Conservation (phyloP, 2,888 invertebrate species). For the Sminthurides aquaticus region DNA sequence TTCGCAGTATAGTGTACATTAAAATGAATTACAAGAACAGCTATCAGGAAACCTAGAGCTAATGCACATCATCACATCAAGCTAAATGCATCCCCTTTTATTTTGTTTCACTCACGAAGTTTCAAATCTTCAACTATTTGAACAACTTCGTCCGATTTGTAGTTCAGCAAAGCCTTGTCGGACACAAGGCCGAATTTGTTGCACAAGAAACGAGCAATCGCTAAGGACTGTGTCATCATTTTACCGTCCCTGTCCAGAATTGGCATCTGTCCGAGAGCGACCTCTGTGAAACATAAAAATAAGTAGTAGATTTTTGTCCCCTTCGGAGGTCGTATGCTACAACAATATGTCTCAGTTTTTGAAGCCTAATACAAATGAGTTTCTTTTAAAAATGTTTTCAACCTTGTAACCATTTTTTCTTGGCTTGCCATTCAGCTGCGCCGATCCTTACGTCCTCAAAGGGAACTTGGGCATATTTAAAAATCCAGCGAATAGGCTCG, state of each 20-base stretch:
- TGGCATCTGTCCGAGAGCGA: constrained; percentile 37
- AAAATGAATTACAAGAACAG: too few species aligned
- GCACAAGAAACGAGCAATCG: constrained; percentile 42
- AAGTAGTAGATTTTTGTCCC: too few species aligned
- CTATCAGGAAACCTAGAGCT: too few species aligned
- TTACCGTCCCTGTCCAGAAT: constrained; percentile 40
- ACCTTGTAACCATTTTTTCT: not conserved
- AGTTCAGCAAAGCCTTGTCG: constrained; percentile 23
- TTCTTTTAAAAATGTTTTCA: too few species aligned
- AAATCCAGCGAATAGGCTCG: constrained; percentile 13
- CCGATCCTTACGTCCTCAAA: constrained; percentile 7
- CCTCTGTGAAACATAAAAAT: constrained; percentile 42
- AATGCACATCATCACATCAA: too few species aligned
- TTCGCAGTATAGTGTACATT: not conserved
- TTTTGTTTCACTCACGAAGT: constrained; percentile 1
- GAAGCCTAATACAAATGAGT: constrained; percentile 45
- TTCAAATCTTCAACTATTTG: constrained; percentile 28
- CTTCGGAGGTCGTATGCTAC: too few species aligned
- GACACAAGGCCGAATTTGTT: constrained; percentile 30
- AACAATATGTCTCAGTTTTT: too few species aligned
- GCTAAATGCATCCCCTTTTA: too few species aligned
- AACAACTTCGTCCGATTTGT: constrained; percentile 23
- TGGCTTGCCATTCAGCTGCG: not conserved
- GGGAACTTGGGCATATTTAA: constrained; percentile 5
- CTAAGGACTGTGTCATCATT: constrained; percentile 37